Conservation (phyloP, 37 sponge, comb jelly and placozoan species). For the Sycon ciliatum region DNA sequence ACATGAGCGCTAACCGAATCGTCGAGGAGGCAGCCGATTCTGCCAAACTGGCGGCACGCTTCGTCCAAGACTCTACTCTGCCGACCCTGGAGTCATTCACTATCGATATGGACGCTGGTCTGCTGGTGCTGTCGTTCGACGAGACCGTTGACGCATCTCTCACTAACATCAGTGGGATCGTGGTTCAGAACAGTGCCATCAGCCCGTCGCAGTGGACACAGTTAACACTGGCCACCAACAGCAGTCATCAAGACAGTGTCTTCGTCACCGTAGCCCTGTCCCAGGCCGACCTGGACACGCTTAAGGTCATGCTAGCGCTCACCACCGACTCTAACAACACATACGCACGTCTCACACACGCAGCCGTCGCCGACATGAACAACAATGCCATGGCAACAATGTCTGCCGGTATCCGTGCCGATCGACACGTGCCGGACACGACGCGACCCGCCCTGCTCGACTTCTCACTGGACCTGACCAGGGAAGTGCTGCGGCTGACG, state of each 20-base stretch:
- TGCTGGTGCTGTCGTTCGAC: conserved; percentile 43
- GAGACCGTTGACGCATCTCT: conserved; percentile 57
- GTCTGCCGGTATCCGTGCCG: background rate
- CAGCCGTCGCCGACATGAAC: conserved; percentile 22
- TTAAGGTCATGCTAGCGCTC: conserved; percentile 48
- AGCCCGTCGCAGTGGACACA: background rate
- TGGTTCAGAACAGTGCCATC: conserved; percentile 23
- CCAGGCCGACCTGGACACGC: conserved; percentile 51
- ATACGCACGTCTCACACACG: conserved; percentile 37
- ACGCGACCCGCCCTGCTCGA: background rate
- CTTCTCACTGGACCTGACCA: background rate
- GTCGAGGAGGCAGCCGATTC: background rate
- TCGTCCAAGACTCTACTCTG: conserved; percentile 39
- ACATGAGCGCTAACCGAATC: conserved; percentile 50
- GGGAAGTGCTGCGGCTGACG: background rate
- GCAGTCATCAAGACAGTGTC: background rate
- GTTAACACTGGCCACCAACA: background rate
- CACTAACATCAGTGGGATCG: conserved; percentile 35
- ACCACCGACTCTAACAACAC: conserved; percentile 39
- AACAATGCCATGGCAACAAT: background rate
- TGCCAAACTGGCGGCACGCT: background rate
- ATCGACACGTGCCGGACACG: background rate
- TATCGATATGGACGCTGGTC: conserved; percentile 54
- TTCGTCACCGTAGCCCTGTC: conserved; percentile 41
- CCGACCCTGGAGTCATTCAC: conserved; percentile 44